Evolutionary conservation across 2,888 invertebrate species (phyloP).

Genomic region (Tetragonisca angustula): DNA sequence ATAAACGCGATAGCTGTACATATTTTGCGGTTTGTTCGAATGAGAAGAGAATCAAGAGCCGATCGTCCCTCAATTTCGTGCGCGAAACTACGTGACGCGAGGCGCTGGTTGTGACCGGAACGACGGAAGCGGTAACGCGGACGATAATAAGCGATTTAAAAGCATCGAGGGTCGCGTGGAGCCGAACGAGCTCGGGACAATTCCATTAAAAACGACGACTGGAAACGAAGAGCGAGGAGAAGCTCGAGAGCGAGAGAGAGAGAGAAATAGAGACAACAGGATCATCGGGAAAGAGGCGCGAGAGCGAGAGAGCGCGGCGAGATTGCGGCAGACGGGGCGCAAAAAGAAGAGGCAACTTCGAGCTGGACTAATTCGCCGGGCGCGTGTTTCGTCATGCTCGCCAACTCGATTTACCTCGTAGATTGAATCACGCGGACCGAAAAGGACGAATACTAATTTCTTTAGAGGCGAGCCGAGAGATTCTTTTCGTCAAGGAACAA

Average conservation of each 20-base stretch:
- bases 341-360: conserved; percentile 53
- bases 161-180: conserved; percentile 54
- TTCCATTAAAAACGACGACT: conserved; percentile 50
- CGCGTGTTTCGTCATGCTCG: conserved; percentile 63
- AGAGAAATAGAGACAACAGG: background rate
- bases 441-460: conserved; percentile 70
- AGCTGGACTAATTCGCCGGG: conserved; percentile 61
- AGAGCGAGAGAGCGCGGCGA: conserved; percentile 2
- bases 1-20: no score
- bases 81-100: no score
- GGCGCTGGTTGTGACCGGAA: no score
- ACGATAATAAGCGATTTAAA: conserved; percentile 69
- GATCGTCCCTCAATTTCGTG: no score
- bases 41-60: no score
- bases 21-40: no score
- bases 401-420: conserved; percentile 69
- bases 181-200: conserved; percentile 41
- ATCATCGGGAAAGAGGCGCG: background rate
- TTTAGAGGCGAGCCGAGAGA: conserved; percentile 55
- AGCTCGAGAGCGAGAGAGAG: background rate
- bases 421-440: conserved; percentile 67
- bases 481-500: conserved; percentile 49
- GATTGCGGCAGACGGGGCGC: conserved; percentile 45
- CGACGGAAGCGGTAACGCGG: conserved; percentile 12
- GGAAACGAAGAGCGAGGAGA: background rate